Conservation (phyloP, 2,113 vertebrate species). For the Mesocricetus auratus region DNA sequence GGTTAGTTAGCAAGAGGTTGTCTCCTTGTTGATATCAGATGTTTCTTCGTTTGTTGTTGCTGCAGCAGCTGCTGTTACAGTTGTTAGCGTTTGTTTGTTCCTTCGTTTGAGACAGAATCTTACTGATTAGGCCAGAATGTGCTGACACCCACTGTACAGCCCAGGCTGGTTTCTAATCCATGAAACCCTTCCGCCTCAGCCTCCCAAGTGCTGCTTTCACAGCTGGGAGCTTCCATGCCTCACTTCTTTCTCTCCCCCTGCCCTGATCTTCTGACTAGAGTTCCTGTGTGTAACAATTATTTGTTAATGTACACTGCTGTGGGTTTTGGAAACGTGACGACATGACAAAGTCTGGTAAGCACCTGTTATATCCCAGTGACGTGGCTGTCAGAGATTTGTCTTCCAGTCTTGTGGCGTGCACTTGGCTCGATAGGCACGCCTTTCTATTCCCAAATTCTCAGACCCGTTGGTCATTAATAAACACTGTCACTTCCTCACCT, state of each 20-base stretch:
- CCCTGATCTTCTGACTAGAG: not conserved
- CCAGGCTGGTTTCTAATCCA: not conserved
- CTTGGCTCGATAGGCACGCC: not conserved
- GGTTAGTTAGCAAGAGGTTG: not conserved
- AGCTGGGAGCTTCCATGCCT: no score
- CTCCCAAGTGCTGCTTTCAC: no score
- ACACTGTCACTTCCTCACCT: not conserved
- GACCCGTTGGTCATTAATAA: not conserved
- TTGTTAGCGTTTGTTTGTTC: not conserved
- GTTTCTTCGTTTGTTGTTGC: not conserved
- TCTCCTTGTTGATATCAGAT: not conserved
- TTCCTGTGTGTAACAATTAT: not conserved
- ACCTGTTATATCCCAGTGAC: not conserved
- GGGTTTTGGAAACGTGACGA: not conserved
- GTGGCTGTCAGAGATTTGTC: not conserved
- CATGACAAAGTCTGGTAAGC: not conserved
- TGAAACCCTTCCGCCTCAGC: not conserved
- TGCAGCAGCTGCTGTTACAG: not conserved
- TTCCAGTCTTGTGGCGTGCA: not conserved
- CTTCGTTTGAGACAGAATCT: not conserved
- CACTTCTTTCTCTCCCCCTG: not conserved
- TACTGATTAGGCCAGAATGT: not conserved
- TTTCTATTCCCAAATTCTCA: not conserved
- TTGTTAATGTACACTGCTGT: not conserved
- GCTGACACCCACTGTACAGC: no score